A percentile compares a stretch with the other conserved stretches of the same genome.
phyloP scores from a whole-genome alignment of 2,888 invertebrate species.

The Tipula vernalis region DNA sequence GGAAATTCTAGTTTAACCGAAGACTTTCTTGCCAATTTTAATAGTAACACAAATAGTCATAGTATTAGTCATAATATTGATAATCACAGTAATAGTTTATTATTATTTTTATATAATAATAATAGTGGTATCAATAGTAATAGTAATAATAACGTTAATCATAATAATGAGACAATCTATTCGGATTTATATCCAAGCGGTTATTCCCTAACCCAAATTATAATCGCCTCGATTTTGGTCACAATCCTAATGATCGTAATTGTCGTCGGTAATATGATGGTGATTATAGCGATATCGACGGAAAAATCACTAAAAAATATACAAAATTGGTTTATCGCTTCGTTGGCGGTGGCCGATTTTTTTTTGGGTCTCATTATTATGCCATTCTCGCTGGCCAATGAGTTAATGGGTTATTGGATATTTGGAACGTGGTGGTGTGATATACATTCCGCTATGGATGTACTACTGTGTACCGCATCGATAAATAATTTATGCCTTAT shows the following conservation, averaged over 20 bases:
- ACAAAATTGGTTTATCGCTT: conserved; percentile 97
- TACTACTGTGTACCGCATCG: conserved; percentile 87
- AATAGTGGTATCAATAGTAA: neutral
- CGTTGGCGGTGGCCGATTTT: conserved; percentile 90
- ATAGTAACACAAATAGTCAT: neutral
- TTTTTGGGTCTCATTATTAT: conserved; percentile 88
- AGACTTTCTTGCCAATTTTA: neutral
- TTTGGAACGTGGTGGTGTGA: conserved; percentile 96
- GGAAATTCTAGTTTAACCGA: neutral
- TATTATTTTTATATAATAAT: neutral
- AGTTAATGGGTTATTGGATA: conserved; percentile 97
- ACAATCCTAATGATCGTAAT: conserved; percentile 91
- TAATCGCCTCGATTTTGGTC: conserved; percentile 80
- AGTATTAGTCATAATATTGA: neutral
- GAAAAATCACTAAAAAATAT: conserved; percentile 92
- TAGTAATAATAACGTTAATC: neutral
- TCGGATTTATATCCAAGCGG: conserved; percentile 64
- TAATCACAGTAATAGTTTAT: neutral
- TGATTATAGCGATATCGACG: conserved; percentile 91
- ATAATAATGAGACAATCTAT: conserved; percentile 22
- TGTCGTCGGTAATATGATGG: conserved; percentile 91
- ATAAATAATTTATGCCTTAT: conserved; percentile 96
- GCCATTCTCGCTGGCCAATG: conserved; percentile 94
- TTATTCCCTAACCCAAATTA: conserved; percentile 81
- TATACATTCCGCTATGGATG: conserved; percentile 92